phyloP scores from a whole-genome alignment of 2,888 invertebrate species.

The Thymelicus sylvestris region DNA sequence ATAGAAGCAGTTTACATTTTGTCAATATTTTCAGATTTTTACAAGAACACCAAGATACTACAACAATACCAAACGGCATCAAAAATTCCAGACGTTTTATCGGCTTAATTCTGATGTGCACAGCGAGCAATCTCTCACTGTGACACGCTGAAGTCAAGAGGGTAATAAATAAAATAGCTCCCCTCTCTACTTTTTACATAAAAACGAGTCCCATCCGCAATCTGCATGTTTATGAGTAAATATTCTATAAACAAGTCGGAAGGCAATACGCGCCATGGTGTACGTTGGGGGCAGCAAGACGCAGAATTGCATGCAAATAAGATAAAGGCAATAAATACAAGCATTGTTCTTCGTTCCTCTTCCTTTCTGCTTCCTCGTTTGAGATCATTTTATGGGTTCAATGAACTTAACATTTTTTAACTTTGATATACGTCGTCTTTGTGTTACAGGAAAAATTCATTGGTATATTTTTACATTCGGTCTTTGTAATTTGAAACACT shows the following conservation, averaged over 20 bases:
- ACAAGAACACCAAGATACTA: neutral
- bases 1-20: too few species aligned
- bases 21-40: too few species aligned
- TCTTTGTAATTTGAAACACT: too few species aligned
- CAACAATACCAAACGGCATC: constrained; percentile 24
- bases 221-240: constrained; percentile 84
- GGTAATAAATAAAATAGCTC: constrained; percentile 82
- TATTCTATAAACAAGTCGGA: constrained; percentile 82
- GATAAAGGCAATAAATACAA: constrained; percentile 78
- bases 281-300: constrained; percentile 72
- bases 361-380: constrained; percentile 62
- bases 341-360: constrained; percentile 60
- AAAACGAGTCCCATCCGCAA: constrained; percentile 83
- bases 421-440: constrained; percentile 33
- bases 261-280: constrained; percentile 59
- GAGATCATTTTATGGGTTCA: constrained; percentile 59
- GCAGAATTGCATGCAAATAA: constrained; percentile 82
- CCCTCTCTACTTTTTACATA: constrained; percentile 80
- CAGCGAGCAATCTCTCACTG: constrained; percentile 65
- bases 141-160: constrained; percentile 75
- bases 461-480: constrained; percentile 2
- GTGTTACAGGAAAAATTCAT: constrained; percentile 13
- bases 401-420: constrained; percentile 52
- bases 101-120: constrained; percentile 55
- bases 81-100: constrained; percentile 30